Percentiles rank a stretch among this genome's conserved stretches.
Evolutionary conservation across 2,113 vertebrate species (phyloP).

Genomic region (Ploceus nigricollis): DNA sequence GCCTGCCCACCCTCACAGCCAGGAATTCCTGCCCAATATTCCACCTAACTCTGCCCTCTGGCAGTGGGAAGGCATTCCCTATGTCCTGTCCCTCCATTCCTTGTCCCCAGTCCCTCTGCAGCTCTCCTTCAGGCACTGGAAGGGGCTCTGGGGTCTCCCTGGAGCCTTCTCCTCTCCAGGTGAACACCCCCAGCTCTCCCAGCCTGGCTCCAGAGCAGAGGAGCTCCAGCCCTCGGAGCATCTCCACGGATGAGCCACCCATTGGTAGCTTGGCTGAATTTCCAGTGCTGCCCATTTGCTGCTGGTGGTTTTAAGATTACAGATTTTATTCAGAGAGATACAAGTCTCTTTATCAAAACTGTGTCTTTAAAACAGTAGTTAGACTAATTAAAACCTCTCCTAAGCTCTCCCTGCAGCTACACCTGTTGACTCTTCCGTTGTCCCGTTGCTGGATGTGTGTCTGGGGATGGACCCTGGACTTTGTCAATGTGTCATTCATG

Average conservation of each 20-base stretch:
- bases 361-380: neutral
- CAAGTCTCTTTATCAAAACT: neutral
- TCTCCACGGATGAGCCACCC: neutral
- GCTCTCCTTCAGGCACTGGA: fast-evolving
- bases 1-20: fast-evolving
- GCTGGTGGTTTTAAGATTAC: neutral
- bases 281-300: neutral
- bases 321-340: neutral
- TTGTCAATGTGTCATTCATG: fast-evolving
- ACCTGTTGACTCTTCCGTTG: neutral
- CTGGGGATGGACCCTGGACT: neutral
- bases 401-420: neutral
- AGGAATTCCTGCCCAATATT: neutral
- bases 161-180: neutral
- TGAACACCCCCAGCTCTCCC: fast-evolving
- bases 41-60: fast-evolving
- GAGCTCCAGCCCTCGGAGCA: fast-evolving
- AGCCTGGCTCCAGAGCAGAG: neutral
- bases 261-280: neutral
- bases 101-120: neutral
- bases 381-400: neutral
- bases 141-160: neutral
- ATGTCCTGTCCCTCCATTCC: neutral
- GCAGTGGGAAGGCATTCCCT: fast-evolving
- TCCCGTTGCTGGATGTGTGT: neutral